Base-by-base conservation (phyloP, 2,888 invertebrate species). In the Hydrotaea diabolus region DNA sequence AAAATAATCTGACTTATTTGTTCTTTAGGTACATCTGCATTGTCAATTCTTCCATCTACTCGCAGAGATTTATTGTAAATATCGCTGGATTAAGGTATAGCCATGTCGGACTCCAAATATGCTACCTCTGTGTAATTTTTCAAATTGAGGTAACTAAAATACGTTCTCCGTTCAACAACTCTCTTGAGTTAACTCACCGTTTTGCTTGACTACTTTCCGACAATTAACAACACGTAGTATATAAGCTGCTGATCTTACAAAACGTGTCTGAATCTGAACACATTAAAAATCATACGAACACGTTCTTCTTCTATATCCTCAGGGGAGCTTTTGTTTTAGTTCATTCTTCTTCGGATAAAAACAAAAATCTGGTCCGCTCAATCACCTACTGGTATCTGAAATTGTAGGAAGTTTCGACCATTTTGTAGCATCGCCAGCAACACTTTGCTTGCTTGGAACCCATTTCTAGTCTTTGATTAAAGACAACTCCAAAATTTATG, bases 1-100 rank as follows among this genome's bases (percentile, higher is more conserved):
- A 85, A 77, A 36, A 86, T 86, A 36, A 86, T 64, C 3, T 84
- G 84, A 0, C 59, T 64, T 46, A 77, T 69, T 64, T 72, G 77
- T 2, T 66, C 55, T 17, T 23, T 43, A 2, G 36, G 26, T n/a
- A 75, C 23, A 17, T 75, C 11, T 1, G 78, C 80, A 2, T 66
- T 43, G n/a, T 76, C 76, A 7, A 85, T 80, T 73, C 85, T 79
- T 8, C 82, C 62, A 15, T 80, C 26, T 9, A 62, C 78, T 43
- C 82, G 71, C 11, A 19, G 31, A 9, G 69, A 57, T n/a, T 66
- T 77, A 13, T 17, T 75, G 59, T 39, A 82, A 53, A n/a, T 53
- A 43, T 62, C 76, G 43, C 79, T 83, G 11, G 64, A 23, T 55
- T 79, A 79, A 0, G 55, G 23, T 19, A 83, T 46, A 4, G 0